Evolutionary conservation across 2,113 vertebrate species (phyloP).

Genomic region (Meriones unguiculatus): DNA sequence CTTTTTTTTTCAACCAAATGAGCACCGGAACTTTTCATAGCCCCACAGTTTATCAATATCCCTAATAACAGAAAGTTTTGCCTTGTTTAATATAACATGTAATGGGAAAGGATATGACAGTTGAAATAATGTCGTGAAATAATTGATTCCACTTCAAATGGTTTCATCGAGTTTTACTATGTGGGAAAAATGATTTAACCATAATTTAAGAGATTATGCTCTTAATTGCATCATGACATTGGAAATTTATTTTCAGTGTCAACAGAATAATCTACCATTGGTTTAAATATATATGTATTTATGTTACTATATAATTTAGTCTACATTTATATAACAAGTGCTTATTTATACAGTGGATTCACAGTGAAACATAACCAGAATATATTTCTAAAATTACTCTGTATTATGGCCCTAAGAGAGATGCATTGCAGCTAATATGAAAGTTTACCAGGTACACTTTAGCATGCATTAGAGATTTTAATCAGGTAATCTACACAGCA

Average conservation of each 20-base stretch:
- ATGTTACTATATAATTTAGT: constrained; percentile 79
- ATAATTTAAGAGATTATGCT: constrained; percentile 14
- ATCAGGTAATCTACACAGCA: constrained; percentile 90
- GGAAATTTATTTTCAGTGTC: background rate
- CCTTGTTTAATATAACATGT: background rate
- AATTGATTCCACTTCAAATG: background rate
- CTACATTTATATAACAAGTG: constrained; percentile 74
- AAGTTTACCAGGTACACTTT: constrained; percentile 88
- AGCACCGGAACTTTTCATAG: background rate
- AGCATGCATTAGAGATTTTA: constrained; percentile 91
- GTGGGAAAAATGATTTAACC: constrained; percentile 25
- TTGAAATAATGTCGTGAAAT: background rate
- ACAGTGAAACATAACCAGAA: constrained; percentile 82
- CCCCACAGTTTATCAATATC: background rate
- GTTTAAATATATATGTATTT: constrained; percentile 74
- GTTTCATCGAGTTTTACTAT: background rate
- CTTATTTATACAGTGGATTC: constrained; percentile 82
- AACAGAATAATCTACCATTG: constrained; percentile 9
- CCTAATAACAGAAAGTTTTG: constrained; percentile 23
- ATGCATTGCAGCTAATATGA: constrained; percentile 89
- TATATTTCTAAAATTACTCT: constrained; percentile 88
- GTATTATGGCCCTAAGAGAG: constrained; percentile 83
- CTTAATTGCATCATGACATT: constrained; percentile 5
- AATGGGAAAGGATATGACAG: background rate
- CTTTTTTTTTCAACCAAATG: background rate